These are phyloP conservation scores for Pheosia gnoma DNA, from an alignment of 2,888 invertebrate species.

Conservation along the genomic window DNA sequence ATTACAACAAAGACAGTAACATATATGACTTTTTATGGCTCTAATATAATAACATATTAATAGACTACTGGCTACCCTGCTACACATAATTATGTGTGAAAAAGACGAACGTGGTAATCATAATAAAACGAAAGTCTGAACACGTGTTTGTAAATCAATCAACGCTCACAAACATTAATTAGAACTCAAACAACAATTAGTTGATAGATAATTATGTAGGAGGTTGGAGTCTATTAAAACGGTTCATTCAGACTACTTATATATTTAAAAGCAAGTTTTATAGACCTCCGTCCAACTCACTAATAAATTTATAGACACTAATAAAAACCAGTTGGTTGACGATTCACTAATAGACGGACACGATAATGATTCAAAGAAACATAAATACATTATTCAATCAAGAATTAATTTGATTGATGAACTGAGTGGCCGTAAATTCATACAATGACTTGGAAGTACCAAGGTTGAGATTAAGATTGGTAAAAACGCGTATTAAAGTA, in stretches of 20 bases:
- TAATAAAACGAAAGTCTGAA: slow-evolving; percentile 47
- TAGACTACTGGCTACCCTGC: neutral
- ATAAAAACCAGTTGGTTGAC: slow-evolving; percentile 37
- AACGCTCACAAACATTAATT: slow-evolving; percentile 59
- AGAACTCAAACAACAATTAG: slow-evolving; percentile 66
- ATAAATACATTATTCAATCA: slow-evolving; percentile 36
- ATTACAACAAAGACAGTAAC: slow-evolving; percentile 1
- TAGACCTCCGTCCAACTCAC: slow-evolving; percentile 28
- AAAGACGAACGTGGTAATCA: slow-evolving; percentile 31
- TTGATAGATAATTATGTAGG: slow-evolving; percentile 60
- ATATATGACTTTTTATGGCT: neutral
- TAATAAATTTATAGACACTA: slow-evolving; percentile 28
- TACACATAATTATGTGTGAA: slow-evolving; percentile 29
- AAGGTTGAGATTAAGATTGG: slow-evolving; percentile 5
- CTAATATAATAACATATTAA: neutral
- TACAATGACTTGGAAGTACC: slow-evolving; percentile 18
- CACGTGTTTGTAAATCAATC: slow-evolving; percentile 63
- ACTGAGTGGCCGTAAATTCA: slow-evolving; percentile 32
- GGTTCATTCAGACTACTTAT: slow-evolving; percentile 46
- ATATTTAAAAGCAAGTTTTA: slow-evolving; percentile 40
- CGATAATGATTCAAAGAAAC: slow-evolving; percentile 29
- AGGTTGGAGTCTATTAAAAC: slow-evolving; percentile 54
- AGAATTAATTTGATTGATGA: slow-evolving; percentile 36
- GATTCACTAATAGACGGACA: slow-evolving; percentile 32
- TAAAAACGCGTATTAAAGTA: neutral